Evolutionary conservation across 2,888 invertebrate species (phyloP).

Genomic region (Mythimna albipuncta): DNA sequence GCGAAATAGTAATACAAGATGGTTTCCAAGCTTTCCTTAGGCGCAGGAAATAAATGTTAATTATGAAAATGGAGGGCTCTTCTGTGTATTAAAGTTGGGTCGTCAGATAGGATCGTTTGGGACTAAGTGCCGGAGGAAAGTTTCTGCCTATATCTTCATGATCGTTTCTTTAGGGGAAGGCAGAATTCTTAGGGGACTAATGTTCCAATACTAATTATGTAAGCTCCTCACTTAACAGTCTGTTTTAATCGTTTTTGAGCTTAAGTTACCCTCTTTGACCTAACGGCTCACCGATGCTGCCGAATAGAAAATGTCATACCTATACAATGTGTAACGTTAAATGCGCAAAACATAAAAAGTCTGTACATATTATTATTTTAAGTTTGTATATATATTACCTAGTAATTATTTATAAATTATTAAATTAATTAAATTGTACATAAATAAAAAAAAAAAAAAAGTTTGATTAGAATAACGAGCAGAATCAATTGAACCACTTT

Average conservation of each 20-base stretch:
- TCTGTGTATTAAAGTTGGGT: conserved; percentile 64
- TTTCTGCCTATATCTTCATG: conserved; percentile 57
- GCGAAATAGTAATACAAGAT: conserved; percentile 63
- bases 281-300: neutral
- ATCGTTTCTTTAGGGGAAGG: conserved; percentile 35
- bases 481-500: no score
- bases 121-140: conserved; percentile 53
- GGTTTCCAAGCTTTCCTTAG: conserved; percentile 45
- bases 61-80: conserved; percentile 64
- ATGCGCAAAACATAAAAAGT: no score
- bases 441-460: no score
- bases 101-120: conserved; percentile 62
- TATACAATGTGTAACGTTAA: no score
- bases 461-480: no score
- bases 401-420: no score
- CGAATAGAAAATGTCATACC: neutral
- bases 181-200: conserved; percentile 48
- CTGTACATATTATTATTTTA: no score
- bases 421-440: no score
- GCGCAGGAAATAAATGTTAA: conserved; percentile 63
- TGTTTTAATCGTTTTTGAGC: conserved; percentile 21
- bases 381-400: no score
- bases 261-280: conserved; percentile 9
- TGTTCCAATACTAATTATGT: conserved; percentile 42
- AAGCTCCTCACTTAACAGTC: conserved; percentile 24